Evolutionary conservation across 37 sponge, comb jelly and placozoan genomes (phyloP), one percentile per base, ranked within the genome.

Genomic region (Petrosia ficiformis): DNA sequence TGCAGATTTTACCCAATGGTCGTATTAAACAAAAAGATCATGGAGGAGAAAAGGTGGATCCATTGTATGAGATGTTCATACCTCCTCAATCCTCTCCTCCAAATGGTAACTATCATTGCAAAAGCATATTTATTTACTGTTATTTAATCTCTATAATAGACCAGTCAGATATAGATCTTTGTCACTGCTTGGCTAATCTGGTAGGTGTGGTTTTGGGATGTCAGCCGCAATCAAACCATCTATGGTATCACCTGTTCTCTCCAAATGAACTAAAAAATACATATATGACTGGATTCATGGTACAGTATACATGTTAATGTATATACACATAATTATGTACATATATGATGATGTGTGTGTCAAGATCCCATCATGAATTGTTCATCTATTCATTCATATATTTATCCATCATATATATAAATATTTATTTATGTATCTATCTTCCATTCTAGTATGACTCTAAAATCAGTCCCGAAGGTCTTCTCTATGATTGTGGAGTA

Each of bases 201-300:
- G 59, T 91, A 37, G 92, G 87, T 26, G 78, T 88, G 44, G 80
- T 89, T 10, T 37, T 95, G 42, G 89, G 87, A 31, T 63, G 84
- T 63, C 89, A 85, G 1, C 25, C 77, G 24, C 66, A 67, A 1
- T 80, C 87, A 42, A 87, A 83, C 74, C 87, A 88, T 57, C 71
- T 95, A 29, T 95, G 89, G 86, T 79, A 88, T 58, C 77, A 81
- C 54, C 41, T 95, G 44, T 82, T 91, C 71, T 66, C 65, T 43
- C 82, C 83, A 21, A 61, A 81, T 24, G 25, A 71, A 61, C 85
- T 95, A 38, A 40, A 8, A 33, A 75, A 48, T 48, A 86, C 96
- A 16, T 92, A 72, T 79, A 52, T 95, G 69, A 72, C 90, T 54
- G 90, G 94, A 19, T 85, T 77, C 65, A 86, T 93, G 94, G 93